Evolutionary conservation across 2,113 vertebrate genomes (phyloP).

Genomic region (Puffinus mauretanicus): DNA sequence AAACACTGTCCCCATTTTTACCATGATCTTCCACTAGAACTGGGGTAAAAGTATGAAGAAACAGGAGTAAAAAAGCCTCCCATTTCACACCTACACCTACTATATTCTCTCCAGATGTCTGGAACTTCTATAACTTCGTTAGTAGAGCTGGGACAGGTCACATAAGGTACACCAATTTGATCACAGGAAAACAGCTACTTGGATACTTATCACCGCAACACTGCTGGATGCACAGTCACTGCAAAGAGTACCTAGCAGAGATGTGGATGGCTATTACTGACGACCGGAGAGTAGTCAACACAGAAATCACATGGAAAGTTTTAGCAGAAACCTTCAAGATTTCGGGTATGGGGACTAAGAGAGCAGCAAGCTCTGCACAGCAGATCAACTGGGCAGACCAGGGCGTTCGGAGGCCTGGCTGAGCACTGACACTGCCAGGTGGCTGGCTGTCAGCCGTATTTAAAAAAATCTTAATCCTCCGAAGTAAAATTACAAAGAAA

Average conservation of each 20-base stretch:
- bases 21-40: neutral
- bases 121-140: neutral
- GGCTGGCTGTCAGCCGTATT: neutral
- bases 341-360: too few species aligned
- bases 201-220: neutral
- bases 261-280: neutral
- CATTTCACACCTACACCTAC: neutral
- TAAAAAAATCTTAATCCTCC: neutral
- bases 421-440: neutral
- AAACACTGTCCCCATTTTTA: neutral
- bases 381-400: rapidly evolving
- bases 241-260: neutral
- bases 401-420: neutral
- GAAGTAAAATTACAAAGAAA: neutral
- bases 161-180: neutral
- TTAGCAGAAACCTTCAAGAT: neutral
- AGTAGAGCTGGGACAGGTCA: neutral
- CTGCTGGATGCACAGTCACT: neutral
- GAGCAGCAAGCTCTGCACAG: neutral
- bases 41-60: neutral
- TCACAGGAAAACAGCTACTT: neutral
- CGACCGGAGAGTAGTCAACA: rapidly evolving
- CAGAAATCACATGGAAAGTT: rapidly evolving
- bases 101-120: neutral
- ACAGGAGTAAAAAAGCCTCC: neutral